These are phyloP conservation scores for Phylloscopus collybita DNA, from an alignment of 2,797 vertebrate genomes.

Conservation along the genomic window DNA sequence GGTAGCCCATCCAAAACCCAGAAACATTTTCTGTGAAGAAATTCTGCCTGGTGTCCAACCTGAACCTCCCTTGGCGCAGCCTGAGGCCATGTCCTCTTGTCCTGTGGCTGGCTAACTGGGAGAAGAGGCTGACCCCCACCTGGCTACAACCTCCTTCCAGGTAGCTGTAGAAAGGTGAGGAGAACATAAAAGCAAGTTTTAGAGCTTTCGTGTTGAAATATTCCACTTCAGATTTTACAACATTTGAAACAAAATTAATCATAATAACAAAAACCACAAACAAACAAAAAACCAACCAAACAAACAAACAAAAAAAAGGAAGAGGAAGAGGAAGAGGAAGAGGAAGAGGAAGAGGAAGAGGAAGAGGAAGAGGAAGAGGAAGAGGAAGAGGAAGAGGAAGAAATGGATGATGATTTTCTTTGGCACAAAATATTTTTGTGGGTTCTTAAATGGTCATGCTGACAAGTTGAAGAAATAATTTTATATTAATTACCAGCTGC, in stretches of 20 bases:
- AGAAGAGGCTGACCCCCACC: neutral
- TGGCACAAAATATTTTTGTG: neutral
- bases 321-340: neutral
- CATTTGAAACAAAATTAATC: neutral
- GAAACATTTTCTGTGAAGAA: neutral
- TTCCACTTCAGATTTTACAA: neutral
- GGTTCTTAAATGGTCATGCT: neutral
- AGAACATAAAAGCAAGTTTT: neutral
- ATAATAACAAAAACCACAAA: neutral
- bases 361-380: neutral
- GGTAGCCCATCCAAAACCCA: neutral
- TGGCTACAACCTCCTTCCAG: neutral
- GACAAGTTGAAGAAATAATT: neutral
- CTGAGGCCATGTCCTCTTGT: neutral
- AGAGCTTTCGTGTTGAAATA: neutral
- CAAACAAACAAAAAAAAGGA: neutral
- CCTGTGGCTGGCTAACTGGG: rapidly evolving
- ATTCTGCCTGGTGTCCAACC: neutral
- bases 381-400: neutral
- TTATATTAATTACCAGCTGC: neutral
- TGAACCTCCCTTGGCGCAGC: neutral
- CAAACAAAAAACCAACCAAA: neutral
- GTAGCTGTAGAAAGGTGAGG: neutral
- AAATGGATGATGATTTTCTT: neutral
- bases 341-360: neutral